Conservation (phyloP, 2,888 invertebrate species). For the Parascotia fuliginaria region DNA sequence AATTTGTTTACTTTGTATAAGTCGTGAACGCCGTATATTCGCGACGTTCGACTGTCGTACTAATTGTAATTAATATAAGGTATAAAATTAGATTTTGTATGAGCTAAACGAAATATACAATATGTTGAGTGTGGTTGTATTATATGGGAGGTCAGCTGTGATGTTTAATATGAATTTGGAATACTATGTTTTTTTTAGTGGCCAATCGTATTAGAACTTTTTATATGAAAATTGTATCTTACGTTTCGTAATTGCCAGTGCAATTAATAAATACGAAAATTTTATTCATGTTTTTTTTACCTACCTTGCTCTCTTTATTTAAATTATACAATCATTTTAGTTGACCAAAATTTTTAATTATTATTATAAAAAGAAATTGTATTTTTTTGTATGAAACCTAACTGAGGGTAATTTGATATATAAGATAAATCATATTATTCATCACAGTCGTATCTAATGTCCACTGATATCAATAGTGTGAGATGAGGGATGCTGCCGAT, state of each 20-base stretch:
- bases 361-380: no score
- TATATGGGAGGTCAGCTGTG: slow-evolving; percentile 23
- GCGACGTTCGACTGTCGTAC: slow-evolving; percentile 65
- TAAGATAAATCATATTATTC: slow-evolving; percentile 7
- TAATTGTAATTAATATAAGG: slow-evolving; percentile 61
- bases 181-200: background rate
- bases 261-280: no score
- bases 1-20: slow-evolving; percentile 47
- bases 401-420: no score
- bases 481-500: slow-evolving; percentile 40
- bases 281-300: no score
- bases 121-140: slow-evolving; percentile 48
- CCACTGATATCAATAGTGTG: slow-evolving; percentile 43
- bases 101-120: slow-evolving; percentile 77
- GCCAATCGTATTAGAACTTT: background rate
- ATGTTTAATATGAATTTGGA: slow-evolving; percentile 29
- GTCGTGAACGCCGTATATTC: slow-evolving; percentile 39
- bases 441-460: slow-evolving; percentile 18
- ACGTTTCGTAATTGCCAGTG: no score
- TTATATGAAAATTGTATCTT: no score
- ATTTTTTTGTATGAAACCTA: no score
- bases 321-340: no score
- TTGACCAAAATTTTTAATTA: no score
- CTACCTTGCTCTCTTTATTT: no score
- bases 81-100: slow-evolving; percentile 81